Base-by-base conservation (phyloP, 2,113 vertebrate genomes). In the Nymphicus hollandicus region DNA sequence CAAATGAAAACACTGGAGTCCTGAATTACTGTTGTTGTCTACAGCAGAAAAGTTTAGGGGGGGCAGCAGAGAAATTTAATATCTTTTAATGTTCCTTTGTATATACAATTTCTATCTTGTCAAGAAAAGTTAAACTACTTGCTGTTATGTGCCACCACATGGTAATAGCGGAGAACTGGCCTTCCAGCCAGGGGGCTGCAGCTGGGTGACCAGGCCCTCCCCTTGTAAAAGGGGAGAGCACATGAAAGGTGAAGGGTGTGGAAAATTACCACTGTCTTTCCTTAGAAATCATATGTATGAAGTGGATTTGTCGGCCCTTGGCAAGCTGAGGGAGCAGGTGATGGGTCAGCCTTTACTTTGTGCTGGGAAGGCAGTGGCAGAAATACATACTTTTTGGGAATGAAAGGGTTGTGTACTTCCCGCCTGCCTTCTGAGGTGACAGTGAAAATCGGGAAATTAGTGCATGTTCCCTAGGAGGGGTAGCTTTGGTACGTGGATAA, bases 261-360 rank as follows among this genome's bases (percentile, higher is more conserved):
- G 16, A 6, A 50, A 18, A 39, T 6, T 11, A 15, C 2, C 7
- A 4, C 41, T 43, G 19, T 1, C n/a, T 53, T 49, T 17, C 17
- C 35, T 7, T 19, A 9, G 13, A 15, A 37, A 11, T 37, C 10
- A 1, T 33, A 3, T 0, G 3, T 5, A 11, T 0, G 0, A 46
- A 41, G 56, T 37, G 41, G 22, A 1, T 56, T 27, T 92, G 23
- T 24, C 10, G 50, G 56, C 22, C 6, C 22, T 29, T 0, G 0
- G 39, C 27, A 43, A 25, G 13, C 10, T 27, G 6, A 13, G 28
- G 23, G 15, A 23, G 8, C 16, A 16, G 46, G 1, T 9, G 46
- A 8, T 7, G 11, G 16, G 6, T 10, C 9, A 1, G 25, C n/a
- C 22, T 86, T 35, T 68, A 14, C 52, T 35, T 20, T 41, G 11